Evolutionary conservation across 1,140 invertebrate genomes (phyloP).

Genomic region (Brevipalpus yothersi): DNA sequence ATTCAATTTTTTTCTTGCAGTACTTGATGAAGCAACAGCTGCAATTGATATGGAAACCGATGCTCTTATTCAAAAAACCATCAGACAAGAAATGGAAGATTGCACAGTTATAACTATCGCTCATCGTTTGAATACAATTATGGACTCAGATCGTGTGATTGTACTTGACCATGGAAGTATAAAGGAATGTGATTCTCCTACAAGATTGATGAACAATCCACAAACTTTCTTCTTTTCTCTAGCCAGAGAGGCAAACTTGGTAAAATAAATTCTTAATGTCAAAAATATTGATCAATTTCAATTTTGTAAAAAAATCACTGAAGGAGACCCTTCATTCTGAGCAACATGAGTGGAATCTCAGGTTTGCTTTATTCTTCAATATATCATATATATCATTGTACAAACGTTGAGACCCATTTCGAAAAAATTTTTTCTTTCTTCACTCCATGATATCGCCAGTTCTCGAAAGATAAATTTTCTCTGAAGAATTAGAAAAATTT

Average conservation of each 20-base stretch:
- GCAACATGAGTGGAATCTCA: too few relatives aligned
- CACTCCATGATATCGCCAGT: too few relatives aligned
- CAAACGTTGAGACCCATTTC: too few relatives aligned
- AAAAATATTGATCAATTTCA: too few relatives aligned
- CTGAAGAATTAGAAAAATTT: too few relatives aligned
- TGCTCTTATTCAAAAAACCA: constrained; percentile 14
- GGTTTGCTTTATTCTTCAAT: too few relatives aligned
- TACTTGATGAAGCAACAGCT: constrained; percentile 24
- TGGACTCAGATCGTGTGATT: neutral
- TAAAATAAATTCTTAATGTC: neutral
- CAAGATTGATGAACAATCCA: constrained; percentile 41
- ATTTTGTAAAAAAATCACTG: too few relatives aligned
- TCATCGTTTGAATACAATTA: neutral
- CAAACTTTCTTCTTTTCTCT: constrained; percentile 65
- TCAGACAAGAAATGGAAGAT: constrained; percentile 17
- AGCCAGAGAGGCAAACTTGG: constrained; percentile 59
- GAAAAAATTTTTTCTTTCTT: too few relatives aligned
- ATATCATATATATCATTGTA: too few relatives aligned
- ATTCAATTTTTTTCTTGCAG: neutral
- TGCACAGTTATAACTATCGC: constrained; percentile 22
- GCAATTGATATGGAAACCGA: constrained; percentile 19
- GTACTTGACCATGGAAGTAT: constrained; percentile 9
- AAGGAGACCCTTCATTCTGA: too few relatives aligned
- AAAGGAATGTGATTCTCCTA: constrained; percentile 51
- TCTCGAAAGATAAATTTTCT: too few relatives aligned